Evolutionary conservation across 2,888 invertebrate species (phyloP).

Genomic region (Chymomyza fuscimana): DNA sequence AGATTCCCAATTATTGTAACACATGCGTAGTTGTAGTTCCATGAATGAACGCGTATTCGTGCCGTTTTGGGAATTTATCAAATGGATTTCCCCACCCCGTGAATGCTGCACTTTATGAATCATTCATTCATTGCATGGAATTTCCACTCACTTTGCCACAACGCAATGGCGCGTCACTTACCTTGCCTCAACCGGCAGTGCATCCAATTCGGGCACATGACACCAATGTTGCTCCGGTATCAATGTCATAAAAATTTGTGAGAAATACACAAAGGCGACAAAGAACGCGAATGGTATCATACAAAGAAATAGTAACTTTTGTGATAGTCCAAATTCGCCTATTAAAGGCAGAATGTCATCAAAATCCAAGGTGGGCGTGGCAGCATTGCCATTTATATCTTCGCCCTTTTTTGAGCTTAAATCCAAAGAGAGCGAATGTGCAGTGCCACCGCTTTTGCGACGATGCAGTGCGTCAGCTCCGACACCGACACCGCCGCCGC

Average conservation of each 20-base stretch:
- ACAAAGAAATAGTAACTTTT: conserved; percentile 88
- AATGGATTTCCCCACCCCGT: background rate
- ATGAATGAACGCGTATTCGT: background rate
- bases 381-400: conserved; percentile 27
- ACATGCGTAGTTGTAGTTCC: background rate
- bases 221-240: conserved; percentile 92
- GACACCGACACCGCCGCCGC: conserved; percentile 29
- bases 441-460: conserved; percentile 70
- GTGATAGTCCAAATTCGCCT: conserved; percentile 92
- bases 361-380: conserved; percentile 83
- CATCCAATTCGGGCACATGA: conserved; percentile 85
- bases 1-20: background rate
- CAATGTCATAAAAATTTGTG: conserved; percentile 92
- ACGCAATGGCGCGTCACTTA: conserved; percentile 75
- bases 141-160: background rate
- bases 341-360: conserved; percentile 91
- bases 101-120: background rate
- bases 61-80: background rate
- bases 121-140: background rate
- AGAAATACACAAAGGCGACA: conserved; percentile 93
- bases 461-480: conserved; percentile 63
- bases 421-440: conserved; percentile 66
- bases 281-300: conserved; percentile 94
- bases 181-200: conserved; percentile 81
- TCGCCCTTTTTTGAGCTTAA: conserved; percentile 35